Conservation (phyloP, 1,140 invertebrate species). For the Vollenhovia emeryi region DNA sequence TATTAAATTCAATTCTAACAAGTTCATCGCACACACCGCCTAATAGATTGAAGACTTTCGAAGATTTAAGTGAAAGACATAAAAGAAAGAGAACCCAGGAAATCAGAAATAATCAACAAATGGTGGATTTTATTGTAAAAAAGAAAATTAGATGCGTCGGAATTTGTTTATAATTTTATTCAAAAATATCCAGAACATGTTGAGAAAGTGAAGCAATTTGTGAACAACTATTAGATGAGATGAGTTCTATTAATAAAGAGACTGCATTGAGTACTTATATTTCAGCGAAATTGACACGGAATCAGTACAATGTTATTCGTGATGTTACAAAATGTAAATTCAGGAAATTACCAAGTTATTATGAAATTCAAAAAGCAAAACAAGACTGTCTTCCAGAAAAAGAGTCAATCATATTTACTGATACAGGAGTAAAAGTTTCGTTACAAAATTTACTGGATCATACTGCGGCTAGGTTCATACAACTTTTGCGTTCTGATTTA, state of each 20-base stretch:
- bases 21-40: not conserved
- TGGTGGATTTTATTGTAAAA: not conserved
- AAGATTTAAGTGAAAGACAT: not conserved
- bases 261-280: constrained; percentile 15
- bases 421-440: not conserved
- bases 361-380: constrained; percentile 12
- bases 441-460: constrained; percentile 15
- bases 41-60: not conserved
- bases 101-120: not conserved
- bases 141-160: not conserved
- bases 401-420: constrained; percentile 11
- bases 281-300: constrained; percentile 2
- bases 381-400: not conserved
- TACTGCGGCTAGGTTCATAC: constrained; percentile 1
- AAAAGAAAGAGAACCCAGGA: not conserved
- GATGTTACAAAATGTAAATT: constrained; percentile 3
- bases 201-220: not conserved
- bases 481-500: not conserved
- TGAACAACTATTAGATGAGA: not conserved
- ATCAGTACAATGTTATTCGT: constrained; percentile 9
- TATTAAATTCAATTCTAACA: not conserved
- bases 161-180: constrained; percentile 13
- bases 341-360: not conserved
- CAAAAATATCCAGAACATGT: not conserved
- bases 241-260: not conserved